These are phyloP conservation scores for Eulemur macaco DNA, from an alignment of 2,113 vertebrate genomes.

Conservation along the genomic window DNA sequence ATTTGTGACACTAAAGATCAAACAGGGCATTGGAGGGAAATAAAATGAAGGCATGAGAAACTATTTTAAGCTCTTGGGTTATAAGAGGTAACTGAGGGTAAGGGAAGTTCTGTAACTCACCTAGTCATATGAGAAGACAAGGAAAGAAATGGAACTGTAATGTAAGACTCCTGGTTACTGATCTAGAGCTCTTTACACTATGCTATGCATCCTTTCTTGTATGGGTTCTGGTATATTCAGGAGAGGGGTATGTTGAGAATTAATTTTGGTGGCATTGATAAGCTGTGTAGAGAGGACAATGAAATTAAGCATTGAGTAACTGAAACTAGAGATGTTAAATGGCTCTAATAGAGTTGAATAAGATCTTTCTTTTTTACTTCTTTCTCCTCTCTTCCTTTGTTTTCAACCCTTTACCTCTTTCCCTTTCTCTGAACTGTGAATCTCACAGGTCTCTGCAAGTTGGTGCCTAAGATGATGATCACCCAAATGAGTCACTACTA, in stretches of 20 bases:
- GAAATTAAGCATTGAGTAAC: conserved; percentile 19
- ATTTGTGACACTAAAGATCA: conserved; percentile 25
- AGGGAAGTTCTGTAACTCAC: not conserved
- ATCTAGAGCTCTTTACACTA: not conserved
- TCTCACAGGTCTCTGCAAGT: conserved; percentile 40
- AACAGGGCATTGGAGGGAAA: not conserved
- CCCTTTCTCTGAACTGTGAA: conserved; percentile 58
- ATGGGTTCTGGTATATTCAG: not conserved
- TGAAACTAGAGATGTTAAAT: not conserved
- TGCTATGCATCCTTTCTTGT: not conserved
- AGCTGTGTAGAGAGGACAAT: not conserved
- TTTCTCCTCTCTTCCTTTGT: conserved; percentile 45
- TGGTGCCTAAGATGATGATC: conserved; percentile 77
- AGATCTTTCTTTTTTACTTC: not conserved
- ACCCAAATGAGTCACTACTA: conserved; percentile 13
- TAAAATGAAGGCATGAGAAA: not conserved
- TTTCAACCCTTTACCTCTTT: not conserved
- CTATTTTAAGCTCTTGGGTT: conserved; percentile 31
- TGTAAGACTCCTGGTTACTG: not conserved
- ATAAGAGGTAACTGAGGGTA: not conserved
- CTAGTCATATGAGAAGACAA: not conserved
- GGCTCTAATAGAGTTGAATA: not conserved
- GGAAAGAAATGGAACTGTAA: not conserved
- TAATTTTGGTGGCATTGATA: not conserved
- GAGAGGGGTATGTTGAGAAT: not conserved